Evolutionary conservation across 1,140 invertebrate genomes (phyloP).

Genomic region (Nomia melanderi): DNA sequence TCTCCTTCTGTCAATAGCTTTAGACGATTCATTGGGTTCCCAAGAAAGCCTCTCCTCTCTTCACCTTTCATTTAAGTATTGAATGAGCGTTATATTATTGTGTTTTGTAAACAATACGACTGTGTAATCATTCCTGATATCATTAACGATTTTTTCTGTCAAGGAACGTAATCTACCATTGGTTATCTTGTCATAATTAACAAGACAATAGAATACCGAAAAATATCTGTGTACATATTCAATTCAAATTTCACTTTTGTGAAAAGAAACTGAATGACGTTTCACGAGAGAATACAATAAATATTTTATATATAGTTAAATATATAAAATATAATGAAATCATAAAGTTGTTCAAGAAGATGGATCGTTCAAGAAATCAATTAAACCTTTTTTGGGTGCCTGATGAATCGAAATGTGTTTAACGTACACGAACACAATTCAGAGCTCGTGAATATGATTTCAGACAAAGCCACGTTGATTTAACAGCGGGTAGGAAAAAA

Average conservation of each 20-base stretch:
- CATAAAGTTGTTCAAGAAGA: background rate
- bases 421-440: slow-evolving; percentile 7
- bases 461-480: slow-evolving; percentile 75
- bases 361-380: background rate
- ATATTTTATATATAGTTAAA: no score
- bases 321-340: background rate
- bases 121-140: no score
- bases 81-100: no score
- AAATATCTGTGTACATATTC: no score
- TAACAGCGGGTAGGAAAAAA: slow-evolving; percentile 43
- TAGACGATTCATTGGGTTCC: slow-evolving; percentile 21
- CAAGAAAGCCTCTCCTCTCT: slow-evolving; percentile 14
- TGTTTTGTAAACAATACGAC: background rate
- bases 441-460: slow-evolving; percentile 61
- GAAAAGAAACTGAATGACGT: background rate
- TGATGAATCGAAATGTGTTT: slow-evolving; percentile 22
- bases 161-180: no score
- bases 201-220: no score
- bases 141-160: no score
- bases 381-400: slow-evolving; percentile 17
- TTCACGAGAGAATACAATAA: background rate
- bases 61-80: no score
- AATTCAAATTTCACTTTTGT: background rate
- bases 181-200: no score
- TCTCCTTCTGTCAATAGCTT: background rate